These are phyloP conservation scores for Orius laevigatus DNA, from an alignment of 1,140 invertebrate species.

Conservation along the genomic window DNA sequence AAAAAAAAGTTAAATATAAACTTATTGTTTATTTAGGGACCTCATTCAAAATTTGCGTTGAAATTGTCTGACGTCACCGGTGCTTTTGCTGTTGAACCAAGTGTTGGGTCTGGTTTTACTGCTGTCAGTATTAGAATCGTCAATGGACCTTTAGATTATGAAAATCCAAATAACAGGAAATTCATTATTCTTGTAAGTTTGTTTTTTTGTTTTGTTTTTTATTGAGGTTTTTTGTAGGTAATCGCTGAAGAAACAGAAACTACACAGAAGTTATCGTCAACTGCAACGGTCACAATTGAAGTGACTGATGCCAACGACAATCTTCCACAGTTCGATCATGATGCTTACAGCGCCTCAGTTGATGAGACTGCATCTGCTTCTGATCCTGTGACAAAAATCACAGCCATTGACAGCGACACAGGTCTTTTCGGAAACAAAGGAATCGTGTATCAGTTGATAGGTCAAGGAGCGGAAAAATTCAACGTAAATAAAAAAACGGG, in stretches of 20 bases:
- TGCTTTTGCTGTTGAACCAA: slow-evolving; percentile 69
- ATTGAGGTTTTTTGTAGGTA: slow-evolving; percentile 32
- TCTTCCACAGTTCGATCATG: slow-evolving; percentile 58
- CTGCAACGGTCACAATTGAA: slow-evolving; percentile 68
- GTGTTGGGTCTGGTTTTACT: slow-evolving; percentile 56
- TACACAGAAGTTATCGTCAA: slow-evolving; percentile 56
- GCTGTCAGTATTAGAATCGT: slow-evolving; percentile 64
- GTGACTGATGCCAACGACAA: slow-evolving; percentile 85
- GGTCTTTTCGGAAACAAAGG: slow-evolving; percentile 61
- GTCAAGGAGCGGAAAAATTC: slow-evolving; percentile 70
- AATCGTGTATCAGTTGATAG: slow-evolving; percentile 69
- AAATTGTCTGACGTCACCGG: slow-evolving; percentile 60
- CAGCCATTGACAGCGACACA: slow-evolving; percentile 69
- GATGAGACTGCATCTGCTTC: slow-evolving; percentile 55
- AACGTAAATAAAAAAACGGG: slow-evolving; percentile 62
- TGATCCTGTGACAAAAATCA: slow-evolving; percentile 52
- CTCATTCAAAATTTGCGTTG: slow-evolving; percentile 63
- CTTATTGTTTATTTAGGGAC: slow-evolving; percentile 37
- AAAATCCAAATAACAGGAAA: slow-evolving; percentile 81
- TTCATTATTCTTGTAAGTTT: slow-evolving; percentile 63
- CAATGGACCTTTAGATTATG: slow-evolving; percentile 63
- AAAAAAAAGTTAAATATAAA: slow-evolving; percentile 3
- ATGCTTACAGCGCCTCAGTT: slow-evolving; percentile 51
- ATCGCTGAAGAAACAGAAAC: slow-evolving; percentile 70
- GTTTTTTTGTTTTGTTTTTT: neutral